Conservation (phyloP, 2,888 invertebrate genomes). For the Argyresthia albistria region DNA sequence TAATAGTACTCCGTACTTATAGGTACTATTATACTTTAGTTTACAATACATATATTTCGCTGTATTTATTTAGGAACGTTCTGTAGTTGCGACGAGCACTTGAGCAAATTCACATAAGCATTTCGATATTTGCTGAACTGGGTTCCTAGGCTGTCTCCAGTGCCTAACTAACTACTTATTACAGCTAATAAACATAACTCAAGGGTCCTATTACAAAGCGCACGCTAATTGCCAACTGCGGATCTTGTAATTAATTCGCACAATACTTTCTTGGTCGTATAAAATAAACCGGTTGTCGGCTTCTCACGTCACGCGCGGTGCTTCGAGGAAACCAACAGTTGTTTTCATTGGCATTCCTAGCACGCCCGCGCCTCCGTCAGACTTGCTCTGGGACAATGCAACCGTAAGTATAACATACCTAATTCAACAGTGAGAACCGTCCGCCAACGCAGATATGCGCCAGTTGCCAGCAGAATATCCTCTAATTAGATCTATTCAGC, state of each 20-base stretch:
- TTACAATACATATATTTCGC: no score
- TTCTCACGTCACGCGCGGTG: slow-evolving; percentile 55
- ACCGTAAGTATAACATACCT: background rate
- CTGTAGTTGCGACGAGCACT: no score
- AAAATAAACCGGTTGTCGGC: slow-evolving; percentile 29
- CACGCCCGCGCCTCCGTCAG: slow-evolving; percentile 23
- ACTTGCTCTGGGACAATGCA: background rate
- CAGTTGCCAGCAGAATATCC: slow-evolving; percentile 19
- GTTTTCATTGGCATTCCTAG: slow-evolving; percentile 58
- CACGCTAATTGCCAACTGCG: slow-evolving; percentile 7
- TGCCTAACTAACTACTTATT: no score
- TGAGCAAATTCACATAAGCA: no score
- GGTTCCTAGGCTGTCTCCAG: no score
- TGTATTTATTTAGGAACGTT: no score
- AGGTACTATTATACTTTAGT: no score
- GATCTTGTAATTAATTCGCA: slow-evolving; percentile 46
- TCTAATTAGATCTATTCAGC: no score
- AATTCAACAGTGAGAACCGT: slow-evolving; percentile 20
- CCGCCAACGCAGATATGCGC: slow-evolving; percentile 5
- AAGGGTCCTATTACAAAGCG: no score
- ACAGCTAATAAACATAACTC: no score
- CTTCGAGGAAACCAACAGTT: slow-evolving; percentile 63
- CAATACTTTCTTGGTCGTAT: slow-evolving; percentile 34
- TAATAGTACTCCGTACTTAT: no score
- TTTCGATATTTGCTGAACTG: no score